Conservation (phyloP, 2,797 vertebrate species). For the Falco peregrinus region DNA sequence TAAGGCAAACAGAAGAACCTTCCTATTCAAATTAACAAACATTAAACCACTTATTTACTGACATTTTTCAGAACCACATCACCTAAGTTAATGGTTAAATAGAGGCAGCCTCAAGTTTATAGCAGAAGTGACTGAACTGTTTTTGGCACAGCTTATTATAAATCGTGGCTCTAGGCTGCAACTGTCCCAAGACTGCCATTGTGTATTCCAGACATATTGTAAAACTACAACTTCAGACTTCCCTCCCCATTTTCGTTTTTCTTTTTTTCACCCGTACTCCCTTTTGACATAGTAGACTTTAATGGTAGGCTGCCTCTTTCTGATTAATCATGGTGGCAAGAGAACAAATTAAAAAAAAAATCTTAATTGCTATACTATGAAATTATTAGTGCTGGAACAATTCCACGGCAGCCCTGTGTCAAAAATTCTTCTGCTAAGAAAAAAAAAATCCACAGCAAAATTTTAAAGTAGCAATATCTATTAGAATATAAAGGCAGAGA, state of each 20-base stretch:
- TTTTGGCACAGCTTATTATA: constrained; percentile 9
- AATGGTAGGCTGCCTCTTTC: constrained; percentile 32
- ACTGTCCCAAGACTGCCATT: constrained; percentile 45
- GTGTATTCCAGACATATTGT: constrained; percentile 30
- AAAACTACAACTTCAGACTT: constrained; percentile 40
- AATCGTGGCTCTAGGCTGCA: constrained; percentile 53
- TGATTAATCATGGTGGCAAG: constrained; percentile 43
- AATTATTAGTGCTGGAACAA: constrained; percentile 32
- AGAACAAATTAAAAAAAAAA: constrained; percentile 32
- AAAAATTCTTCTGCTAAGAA: not conserved
- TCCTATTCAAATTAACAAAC: not conserved
- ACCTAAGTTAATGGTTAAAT: constrained; percentile 16
- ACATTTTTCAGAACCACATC: not conserved
- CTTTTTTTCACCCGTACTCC: not conserved
- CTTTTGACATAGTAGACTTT: constrained; percentile 33
- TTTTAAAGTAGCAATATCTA: not conserved
- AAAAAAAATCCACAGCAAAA: not conserved
- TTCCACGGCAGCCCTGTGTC: not conserved
- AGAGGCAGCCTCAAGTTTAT: not conserved
- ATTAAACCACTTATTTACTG: not conserved
- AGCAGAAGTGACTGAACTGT: constrained; percentile 25
- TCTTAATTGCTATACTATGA: not conserved
- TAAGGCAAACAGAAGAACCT: not conserved
- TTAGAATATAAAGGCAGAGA: not conserved
- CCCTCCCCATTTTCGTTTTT: not conserved